Percentiles rank a stretch among this genome's conserved stretches.
Evolutionary conservation across 2,888 invertebrate species (phyloP).

Genomic region (Tachina lurida): DNA sequence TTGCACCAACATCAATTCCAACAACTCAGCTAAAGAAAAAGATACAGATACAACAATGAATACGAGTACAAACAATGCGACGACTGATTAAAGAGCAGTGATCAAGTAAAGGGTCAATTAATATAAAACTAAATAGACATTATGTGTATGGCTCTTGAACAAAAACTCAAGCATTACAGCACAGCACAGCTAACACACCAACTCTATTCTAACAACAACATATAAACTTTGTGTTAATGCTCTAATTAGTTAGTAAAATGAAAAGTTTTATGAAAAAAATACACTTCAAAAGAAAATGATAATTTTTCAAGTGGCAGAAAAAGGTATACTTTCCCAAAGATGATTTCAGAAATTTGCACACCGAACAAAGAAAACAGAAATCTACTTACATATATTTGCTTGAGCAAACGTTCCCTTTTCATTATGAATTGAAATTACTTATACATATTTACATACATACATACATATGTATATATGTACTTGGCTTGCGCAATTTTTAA

Average conservation of each 20-base stretch:
- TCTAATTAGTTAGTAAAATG: constrained; percentile 60
- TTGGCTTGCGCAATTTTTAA: constrained; percentile 11
- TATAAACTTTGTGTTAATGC: constrained; percentile 54
- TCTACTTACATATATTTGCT: not conserved
- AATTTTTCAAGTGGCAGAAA: constrained; percentile 27
- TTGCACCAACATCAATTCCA: constrained; percentile 21
- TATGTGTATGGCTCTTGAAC: constrained; percentile 8
- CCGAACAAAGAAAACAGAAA: not conserved
- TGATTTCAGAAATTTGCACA: not conserved
- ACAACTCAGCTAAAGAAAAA: not conserved
- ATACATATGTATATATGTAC: not conserved
- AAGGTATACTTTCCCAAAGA: constrained; percentile 2
- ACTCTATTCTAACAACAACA: not conserved
- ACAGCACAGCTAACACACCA: not conserved
- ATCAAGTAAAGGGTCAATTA: constrained; percentile 70
- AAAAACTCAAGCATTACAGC: not conserved
- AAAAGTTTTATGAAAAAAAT: constrained; percentile 20
- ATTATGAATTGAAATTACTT: not conserved
- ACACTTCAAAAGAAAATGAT: constrained; percentile 3
- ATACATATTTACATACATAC: too few relatives aligned
- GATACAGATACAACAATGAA: not conserved
- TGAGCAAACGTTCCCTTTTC: constrained; percentile 11
- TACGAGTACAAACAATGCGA: not conserved
- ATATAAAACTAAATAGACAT: constrained; percentile 48
- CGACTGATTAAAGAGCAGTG: constrained; percentile 60